Conservation (phyloP, 2,113 vertebrate genomes). For the Passer montanus region DNA sequence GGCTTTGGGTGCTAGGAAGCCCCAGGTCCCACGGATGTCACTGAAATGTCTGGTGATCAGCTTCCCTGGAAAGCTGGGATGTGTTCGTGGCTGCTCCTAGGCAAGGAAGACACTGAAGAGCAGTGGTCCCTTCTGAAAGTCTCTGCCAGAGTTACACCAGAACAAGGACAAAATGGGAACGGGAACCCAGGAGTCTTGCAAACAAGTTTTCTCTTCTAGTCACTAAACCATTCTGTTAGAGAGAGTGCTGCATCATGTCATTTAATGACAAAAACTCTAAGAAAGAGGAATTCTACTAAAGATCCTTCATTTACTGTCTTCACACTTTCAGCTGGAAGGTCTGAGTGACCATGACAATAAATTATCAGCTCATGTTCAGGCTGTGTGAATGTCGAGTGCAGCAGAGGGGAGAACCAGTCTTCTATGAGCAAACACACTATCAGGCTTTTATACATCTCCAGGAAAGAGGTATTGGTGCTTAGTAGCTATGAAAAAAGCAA, state of each 20-base stretch:
- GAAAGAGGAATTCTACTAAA: not conserved
- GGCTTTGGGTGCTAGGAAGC: not conserved
- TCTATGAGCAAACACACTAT: not conserved
- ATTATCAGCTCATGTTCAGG: not conserved
- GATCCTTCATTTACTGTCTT: not conserved
- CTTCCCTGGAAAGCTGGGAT: not conserved
- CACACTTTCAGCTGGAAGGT: not conserved
- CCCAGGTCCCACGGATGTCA: not conserved
- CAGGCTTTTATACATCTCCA: not conserved
- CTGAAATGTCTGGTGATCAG: not conserved
- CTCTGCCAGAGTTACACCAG: not conserved
- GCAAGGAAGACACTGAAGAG: not conserved
- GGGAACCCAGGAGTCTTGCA: not conserved
- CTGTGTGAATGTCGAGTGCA: not conserved
- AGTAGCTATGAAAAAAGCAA: not conserved
- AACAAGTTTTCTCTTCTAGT: not conserved
- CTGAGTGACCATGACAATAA: not conserved
- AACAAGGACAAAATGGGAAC: not conserved
- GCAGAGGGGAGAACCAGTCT: not conserved
- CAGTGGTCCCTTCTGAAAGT: not conserved
- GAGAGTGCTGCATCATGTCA: not conserved
- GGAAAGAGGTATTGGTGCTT: not conserved
- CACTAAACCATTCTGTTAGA: not conserved
- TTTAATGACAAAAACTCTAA: not conserved
- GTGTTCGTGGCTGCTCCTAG: not conserved